A percentile compares a stretch with the other conserved stretches of the same genome.
These are phyloP conservation scores for Choloepus didactylus DNA, from an alignment of 2,797 vertebrate species.

Conservation along the genomic window DNA sequence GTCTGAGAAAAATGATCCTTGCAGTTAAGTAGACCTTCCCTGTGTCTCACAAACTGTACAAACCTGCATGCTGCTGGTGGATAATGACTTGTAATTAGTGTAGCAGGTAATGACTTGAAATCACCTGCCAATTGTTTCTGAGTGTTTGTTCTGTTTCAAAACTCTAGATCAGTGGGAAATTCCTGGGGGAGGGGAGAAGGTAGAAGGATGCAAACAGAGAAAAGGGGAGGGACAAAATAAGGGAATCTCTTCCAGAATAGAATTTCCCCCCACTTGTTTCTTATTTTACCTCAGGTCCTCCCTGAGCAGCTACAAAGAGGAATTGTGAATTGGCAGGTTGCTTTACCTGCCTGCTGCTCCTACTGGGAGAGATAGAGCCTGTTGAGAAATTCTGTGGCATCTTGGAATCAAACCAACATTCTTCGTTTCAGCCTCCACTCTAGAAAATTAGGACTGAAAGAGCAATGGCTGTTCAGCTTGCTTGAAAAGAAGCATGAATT, in stretches of 20 bases:
- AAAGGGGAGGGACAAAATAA: slow-evolving; percentile 5
- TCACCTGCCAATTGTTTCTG: slow-evolving; percentile 82
- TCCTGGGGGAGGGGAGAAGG: neutral
- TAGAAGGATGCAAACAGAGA: slow-evolving; percentile 50
- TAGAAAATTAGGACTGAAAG: slow-evolving; percentile 61
- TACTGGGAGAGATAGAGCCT: slow-evolving; percentile 62
- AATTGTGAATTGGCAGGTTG: slow-evolving; percentile 76
- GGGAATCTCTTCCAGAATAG: slow-evolving; percentile 49
- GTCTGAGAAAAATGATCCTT: slow-evolving; percentile 79
- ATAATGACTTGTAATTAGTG: slow-evolving; percentile 82
- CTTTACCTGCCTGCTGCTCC: slow-evolving; percentile 79
- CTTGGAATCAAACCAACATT: slow-evolving; percentile 79
- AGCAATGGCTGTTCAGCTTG: slow-evolving; percentile 53
- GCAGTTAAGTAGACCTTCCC: slow-evolving; percentile 75
- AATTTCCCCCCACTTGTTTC: slow-evolving; percentile 54
- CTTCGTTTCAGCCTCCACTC: slow-evolving; percentile 53
- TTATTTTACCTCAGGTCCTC: slow-evolving; percentile 59
- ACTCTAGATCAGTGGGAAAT: slow-evolving; percentile 62
- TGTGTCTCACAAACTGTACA: slow-evolving; percentile 73
- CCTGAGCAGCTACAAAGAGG: slow-evolving; percentile 54
- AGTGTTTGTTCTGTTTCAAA: slow-evolving; percentile 72
- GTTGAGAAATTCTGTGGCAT: slow-evolving; percentile 69
- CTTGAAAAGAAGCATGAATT: slow-evolving; percentile 65
- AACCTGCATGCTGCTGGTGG: slow-evolving; percentile 71
- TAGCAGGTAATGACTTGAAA: slow-evolving; percentile 81